These are phyloP conservation scores for Seira ritae DNA, from an alignment of 2,888 invertebrate species.

Conservation along the genomic window DNA sequence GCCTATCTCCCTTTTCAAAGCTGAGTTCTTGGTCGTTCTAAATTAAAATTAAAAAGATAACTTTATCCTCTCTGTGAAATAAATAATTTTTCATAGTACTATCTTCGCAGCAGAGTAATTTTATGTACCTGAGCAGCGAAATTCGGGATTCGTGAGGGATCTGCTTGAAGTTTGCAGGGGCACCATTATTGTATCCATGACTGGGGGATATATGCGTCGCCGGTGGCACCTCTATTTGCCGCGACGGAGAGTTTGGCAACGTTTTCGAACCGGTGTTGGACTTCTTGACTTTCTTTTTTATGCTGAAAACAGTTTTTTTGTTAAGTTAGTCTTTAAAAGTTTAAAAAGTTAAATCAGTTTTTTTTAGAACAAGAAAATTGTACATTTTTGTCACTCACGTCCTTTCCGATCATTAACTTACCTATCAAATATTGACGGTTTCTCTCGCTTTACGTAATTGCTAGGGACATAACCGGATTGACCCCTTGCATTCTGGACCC, in stretches of 20 bases:
- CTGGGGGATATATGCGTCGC: constrained; percentile 79
- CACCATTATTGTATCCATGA: constrained; percentile 70
- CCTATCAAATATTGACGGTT: constrained; percentile 96
- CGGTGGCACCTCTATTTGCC: constrained; percentile 84
- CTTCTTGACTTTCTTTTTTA: constrained; percentile 89
- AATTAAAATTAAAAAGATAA: constrained; percentile 3
- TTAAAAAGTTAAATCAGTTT: too few species aligned
- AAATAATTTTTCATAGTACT: too few species aligned
- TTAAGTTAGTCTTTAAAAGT: too few species aligned
- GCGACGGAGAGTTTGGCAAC: constrained; percentile 84
- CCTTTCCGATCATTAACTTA: too few species aligned
- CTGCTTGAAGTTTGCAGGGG: constrained; percentile 70
- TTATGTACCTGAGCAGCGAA: constrained; percentile 79
- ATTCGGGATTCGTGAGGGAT: constrained; percentile 88
- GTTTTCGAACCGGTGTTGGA: constrained; percentile 84
- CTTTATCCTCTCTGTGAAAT: background rate
- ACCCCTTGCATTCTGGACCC: constrained; percentile 95
- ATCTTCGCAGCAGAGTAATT: too few species aligned
- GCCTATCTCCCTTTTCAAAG: constrained; percentile 96
- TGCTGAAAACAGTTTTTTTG: too few species aligned
- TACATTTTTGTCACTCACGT: too few species aligned
- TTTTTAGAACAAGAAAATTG: too few species aligned
- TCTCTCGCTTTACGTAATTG: constrained; percentile 99
- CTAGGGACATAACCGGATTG: constrained; percentile 99
- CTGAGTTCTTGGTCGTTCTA: constrained; percentile 97